Base-by-base conservation (phyloP, 1,140 invertebrate genomes). In the Callitettix versicolor region DNA sequence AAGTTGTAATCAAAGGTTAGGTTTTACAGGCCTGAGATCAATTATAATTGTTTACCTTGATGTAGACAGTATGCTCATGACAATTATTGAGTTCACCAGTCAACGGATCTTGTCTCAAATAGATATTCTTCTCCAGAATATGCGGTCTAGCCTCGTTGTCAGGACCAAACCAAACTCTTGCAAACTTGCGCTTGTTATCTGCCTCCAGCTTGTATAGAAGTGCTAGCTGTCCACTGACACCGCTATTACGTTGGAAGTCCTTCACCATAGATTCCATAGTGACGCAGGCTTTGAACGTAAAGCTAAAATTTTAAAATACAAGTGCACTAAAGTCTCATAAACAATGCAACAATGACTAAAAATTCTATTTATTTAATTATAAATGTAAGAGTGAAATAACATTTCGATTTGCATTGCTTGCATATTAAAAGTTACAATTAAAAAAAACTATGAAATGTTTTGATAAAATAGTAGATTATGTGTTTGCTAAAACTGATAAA, bases 221-320 rank as follows among this genome's bases (percentile, higher is more conserved):
- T 55, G 69, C 76, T 14, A 87, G 71, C 33, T 62, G 43, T 5
- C 24, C 26, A 30, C 48, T 30, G 12, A 51, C 55, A 14, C 34
- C 34, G 22, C 54, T 5, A 12, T 41, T 46, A 18, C 55, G 40
- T 30, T 38, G 30, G 7, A 54, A 40, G 33, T 36, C 43, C 61
- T 78, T 78, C 14, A 77, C 76, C 15, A 81, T 68, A 1, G 81
- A 79, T 59, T 82, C 78, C 47, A 92, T 85, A 58, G 79, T 79
- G 63, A 90, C 92, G 67, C 92, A 95, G 0, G 88, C 81, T 70
- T 86, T 73, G 62, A 95, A 91, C n/a, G 84, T 78, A 64, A 95
- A 92, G 68, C 83, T 85, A 60, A 18, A 75, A 72, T n/a, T 47
- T 58, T 57, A 55, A 58, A 63, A 50, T 44, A 3, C 3, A 44